phyloP scores from a whole-genome alignment of 2,113 vertebrate genomes.

The Tragelaphus scriptus region DNA sequence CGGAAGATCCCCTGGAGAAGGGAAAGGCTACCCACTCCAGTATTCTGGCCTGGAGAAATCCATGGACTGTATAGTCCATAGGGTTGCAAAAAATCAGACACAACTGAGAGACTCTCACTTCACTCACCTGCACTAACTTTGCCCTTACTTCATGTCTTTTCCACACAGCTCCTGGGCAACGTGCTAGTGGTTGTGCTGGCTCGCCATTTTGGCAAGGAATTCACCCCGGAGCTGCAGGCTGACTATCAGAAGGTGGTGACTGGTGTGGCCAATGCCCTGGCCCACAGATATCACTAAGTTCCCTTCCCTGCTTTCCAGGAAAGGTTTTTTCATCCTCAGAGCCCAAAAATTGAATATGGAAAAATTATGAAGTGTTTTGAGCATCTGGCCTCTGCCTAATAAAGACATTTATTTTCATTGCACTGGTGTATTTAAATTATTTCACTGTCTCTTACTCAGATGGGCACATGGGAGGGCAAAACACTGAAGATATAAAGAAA shows the following conservation, averaged over 20 bases:
- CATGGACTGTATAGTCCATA: background rate
- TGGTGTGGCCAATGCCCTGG: slow-evolving; percentile 84
- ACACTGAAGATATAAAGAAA: background rate
- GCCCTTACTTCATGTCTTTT: background rate
- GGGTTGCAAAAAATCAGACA: background rate
- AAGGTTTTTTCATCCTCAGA: background rate
- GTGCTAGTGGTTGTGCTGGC: slow-evolving; percentile 83
- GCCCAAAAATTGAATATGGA: background rate
- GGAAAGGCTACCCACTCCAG: background rate
- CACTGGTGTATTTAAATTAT: slow-evolving; percentile 10
- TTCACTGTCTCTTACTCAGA: background rate
- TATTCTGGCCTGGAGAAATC: background rate
- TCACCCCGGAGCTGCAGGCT: slow-evolving; percentile 77
- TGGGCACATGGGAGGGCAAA: background rate
- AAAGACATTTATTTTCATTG: slow-evolving; percentile 33
- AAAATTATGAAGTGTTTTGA: background rate
- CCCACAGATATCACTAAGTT: slow-evolving; percentile 86
- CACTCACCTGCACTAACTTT: background rate
- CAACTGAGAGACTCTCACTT: accelerated
- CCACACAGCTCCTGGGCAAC: slow-evolving; percentile 84
- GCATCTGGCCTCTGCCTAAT: slow-evolving; percentile 7
- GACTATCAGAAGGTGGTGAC: slow-evolving; percentile 86
- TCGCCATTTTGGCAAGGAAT: slow-evolving; percentile 62
- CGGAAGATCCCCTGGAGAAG: background rate
- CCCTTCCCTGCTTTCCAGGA: background rate